Base-by-base conservation (phyloP, 2,113 vertebrate genomes). In the Sander lucioperca region DNA sequence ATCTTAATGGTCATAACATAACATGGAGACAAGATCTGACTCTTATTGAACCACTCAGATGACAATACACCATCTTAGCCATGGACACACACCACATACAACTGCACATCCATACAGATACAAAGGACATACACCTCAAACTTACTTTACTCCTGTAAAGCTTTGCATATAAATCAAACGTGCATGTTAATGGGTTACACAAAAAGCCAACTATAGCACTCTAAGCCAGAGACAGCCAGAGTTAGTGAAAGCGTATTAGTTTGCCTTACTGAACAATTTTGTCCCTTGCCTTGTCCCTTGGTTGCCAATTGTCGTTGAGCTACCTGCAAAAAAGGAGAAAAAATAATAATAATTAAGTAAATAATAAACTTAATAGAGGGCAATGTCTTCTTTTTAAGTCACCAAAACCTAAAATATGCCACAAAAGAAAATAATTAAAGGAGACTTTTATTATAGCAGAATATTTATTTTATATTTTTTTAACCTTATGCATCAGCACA, bases 191-290 rank as follows among this genome's bases (percentile, higher is more conserved):
- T 90, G 67, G 58, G 80, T 92, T 91, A 93, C 70, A 63, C 66
- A 61, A 25, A 16, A 27, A 86, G 73, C 70, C 73, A 62, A 23
- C 80, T 80, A 68, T 65, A 84, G 75, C 50, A 6, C 51, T 74
- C n/a, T 50, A 30, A 67, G 66, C 74, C 79, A 65, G 73, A 63
- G 74, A 61, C 73, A 75, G 78, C 65, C 70, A 16, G 51, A 74
- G 87, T 93, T 92, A 93, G 93, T 87, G 33, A 88, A 88, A 94
- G 87, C 86, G 13, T 89, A 88, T 93, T 94, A 90, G 91, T 93
- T 81, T 76, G 91, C 93, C 97, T 97, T 97, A 98, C 97, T 96
- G 96, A 97, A 96, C 85, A 96, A 94, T 89, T 97, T 96, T 92
- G 96, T 95, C 93, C 96, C 96, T 96, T 96, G 96, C 96, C 96